Percentiles rank a stretch among this genome's conserved stretches.
Conservation (phyloP, 2,113 vertebrate species). For the Pholis gunnellus region DNA sequence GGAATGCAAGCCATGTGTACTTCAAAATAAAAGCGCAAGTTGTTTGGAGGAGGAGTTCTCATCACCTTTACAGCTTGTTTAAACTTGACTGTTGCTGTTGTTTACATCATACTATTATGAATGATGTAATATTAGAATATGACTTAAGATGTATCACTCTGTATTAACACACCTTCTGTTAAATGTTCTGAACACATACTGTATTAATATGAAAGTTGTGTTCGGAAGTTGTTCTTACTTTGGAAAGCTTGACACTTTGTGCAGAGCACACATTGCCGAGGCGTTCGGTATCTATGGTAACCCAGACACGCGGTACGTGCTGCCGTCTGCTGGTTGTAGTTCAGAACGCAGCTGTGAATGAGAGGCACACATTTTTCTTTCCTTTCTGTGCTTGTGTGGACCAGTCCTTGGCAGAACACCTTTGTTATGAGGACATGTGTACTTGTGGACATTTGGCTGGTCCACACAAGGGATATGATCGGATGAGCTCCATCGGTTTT, state of each 20-base stretch:
- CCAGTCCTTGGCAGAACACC: too few relatives aligned
- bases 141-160: neutral
- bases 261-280: neutral
- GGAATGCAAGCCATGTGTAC: accelerated
- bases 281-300: slow-evolving; percentile 5
- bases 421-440: too few relatives aligned
- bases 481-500: too few relatives aligned
- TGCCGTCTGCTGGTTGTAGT: slow-evolving; percentile 7
- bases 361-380: neutral
- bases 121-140: neutral
- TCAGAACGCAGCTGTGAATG: neutral
- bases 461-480: too few relatives aligned
- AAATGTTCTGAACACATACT: neutral
- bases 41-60: neutral
- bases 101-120: neutral
- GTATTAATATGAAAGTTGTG: neutral
- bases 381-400: too few relatives aligned
- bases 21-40: slow-evolving; percentile 12
- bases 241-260: too few relatives aligned
- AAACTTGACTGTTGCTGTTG: neutral
- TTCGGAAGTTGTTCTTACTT: neutral
- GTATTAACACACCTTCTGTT: neutral
- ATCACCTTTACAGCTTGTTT: neutral
- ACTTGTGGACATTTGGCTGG: too few relatives aligned
- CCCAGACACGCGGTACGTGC: neutral